Percentiles rank a stretch among this genome's conserved stretches.
Conservation (phyloP, 2,113 vertebrate species). For the Mobula birostris region DNA sequence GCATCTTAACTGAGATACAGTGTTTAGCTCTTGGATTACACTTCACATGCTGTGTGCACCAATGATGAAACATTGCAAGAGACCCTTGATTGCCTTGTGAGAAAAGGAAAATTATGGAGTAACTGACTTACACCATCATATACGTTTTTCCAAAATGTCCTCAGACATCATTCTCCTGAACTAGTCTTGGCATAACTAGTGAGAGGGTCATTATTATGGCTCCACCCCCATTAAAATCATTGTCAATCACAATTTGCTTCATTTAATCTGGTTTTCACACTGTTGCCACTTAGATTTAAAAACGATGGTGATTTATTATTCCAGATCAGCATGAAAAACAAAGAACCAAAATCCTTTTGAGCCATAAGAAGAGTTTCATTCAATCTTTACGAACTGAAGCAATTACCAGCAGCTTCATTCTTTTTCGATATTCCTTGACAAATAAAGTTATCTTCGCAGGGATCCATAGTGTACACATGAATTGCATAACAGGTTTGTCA, state of each 20-base stretch:
- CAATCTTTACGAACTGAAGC: background rate
- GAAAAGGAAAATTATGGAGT: background rate
- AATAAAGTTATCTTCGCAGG: background rate
- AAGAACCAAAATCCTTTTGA: background rate
- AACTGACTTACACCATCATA: background rate
- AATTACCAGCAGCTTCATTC: background rate
- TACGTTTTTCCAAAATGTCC: background rate
- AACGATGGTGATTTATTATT: background rate
- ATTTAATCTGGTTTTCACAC: background rate
- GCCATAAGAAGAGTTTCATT: background rate
- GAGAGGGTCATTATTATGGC: background rate
- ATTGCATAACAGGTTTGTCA: background rate
- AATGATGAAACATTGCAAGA: background rate
- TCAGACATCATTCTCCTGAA: background rate
- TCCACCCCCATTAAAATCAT: background rate
- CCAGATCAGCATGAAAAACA: background rate
- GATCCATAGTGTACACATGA: background rate
- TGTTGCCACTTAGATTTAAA: background rate
- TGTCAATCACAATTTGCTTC: background rate
- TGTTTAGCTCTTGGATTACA: background rate
- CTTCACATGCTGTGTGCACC: background rate
- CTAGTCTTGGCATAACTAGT: background rate
- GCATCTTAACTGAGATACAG: background rate
- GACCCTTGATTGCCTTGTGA: background rate
- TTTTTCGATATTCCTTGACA: background rate